A percentile compares a stretch with the other conserved stretches of the same genome.
Conservation (phyloP, 2,888 invertebrate species). For the Aporophyla lueneburgensis region DNA sequence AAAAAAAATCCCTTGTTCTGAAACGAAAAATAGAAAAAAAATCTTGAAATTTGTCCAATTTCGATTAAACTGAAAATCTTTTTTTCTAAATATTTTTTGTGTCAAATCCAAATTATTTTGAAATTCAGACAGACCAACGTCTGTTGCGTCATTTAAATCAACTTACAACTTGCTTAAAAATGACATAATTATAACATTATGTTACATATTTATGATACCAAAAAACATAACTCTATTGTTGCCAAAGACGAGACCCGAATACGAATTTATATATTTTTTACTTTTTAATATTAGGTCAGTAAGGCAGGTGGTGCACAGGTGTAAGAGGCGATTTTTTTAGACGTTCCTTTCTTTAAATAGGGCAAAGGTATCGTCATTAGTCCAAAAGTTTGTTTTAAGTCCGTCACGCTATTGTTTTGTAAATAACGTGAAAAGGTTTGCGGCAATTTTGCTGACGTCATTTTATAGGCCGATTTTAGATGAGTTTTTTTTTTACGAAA, state of each 20-base stretch:
- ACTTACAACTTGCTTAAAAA: not conserved
- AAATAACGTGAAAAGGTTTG: slow-evolving; percentile 78
- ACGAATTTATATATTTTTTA: slow-evolving; percentile 75
- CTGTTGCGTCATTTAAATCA: not conserved
- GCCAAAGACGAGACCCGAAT: slow-evolving; percentile 74
- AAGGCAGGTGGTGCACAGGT: slow-evolving; percentile 87
- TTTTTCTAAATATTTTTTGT: too few species aligned
- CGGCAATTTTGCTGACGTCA: slow-evolving; percentile 87
- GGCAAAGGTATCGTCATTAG: slow-evolving; percentile 79
- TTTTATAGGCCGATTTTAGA: slow-evolving; percentile 81
- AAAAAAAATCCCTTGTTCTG: too few species aligned
- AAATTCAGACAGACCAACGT: too few species aligned
- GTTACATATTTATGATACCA: slow-evolving; percentile 67
- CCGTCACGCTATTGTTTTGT: slow-evolving; percentile 85
- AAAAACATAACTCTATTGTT: slow-evolving; percentile 75
- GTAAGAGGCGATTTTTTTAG: slow-evolving; percentile 76
- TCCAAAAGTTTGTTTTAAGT: slow-evolving; percentile 87
- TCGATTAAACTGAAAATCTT: too few species aligned
- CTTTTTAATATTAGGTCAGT: slow-evolving; percentile 80
- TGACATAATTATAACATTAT: slow-evolving; percentile 1
- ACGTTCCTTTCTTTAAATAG: slow-evolving; percentile 75
- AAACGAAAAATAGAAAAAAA: too few species aligned
- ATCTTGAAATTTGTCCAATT: too few species aligned
- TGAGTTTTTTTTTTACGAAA: slow-evolving; percentile 78
- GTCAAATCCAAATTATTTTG: too few species aligned